phyloP scores from a whole-genome alignment of 2,113 vertebrate species.

The Cepphus grylle region DNA sequence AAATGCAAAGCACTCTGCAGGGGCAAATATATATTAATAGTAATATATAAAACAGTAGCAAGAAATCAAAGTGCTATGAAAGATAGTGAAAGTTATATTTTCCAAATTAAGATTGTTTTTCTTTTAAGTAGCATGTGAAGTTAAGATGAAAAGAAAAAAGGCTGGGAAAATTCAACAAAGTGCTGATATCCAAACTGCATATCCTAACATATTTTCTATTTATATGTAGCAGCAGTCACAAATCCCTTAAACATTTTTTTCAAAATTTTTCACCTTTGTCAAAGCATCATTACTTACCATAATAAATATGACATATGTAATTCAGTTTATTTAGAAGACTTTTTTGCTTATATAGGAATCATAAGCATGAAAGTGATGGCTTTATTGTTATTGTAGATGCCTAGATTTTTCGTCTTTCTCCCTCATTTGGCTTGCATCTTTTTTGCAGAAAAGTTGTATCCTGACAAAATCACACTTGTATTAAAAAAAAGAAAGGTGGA shows the following conservation, averaged over 20 bases:
- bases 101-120: neutral
- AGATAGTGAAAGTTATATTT: neutral
- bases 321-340: neutral
- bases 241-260: neutral
- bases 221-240: neutral
- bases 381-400: neutral
- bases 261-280: fast-evolving
- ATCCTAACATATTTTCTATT: neutral
- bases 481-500: neutral
- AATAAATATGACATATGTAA: neutral
- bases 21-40: neutral
- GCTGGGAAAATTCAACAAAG: neutral
- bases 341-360: neutral
- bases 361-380: fast-evolving
- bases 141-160: neutral
- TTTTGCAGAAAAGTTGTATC: neutral
- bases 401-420: neutral
- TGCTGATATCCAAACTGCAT: neutral
- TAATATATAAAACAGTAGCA: neutral
- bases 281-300: neutral
- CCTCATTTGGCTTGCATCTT: neutral
- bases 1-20: neutral
- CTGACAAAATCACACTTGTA: neutral
- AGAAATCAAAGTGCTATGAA: neutral
- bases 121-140: neutral